Base-by-base conservation (phyloP, 2,113 vertebrate species). In the Rhombomys opimus region DNA sequence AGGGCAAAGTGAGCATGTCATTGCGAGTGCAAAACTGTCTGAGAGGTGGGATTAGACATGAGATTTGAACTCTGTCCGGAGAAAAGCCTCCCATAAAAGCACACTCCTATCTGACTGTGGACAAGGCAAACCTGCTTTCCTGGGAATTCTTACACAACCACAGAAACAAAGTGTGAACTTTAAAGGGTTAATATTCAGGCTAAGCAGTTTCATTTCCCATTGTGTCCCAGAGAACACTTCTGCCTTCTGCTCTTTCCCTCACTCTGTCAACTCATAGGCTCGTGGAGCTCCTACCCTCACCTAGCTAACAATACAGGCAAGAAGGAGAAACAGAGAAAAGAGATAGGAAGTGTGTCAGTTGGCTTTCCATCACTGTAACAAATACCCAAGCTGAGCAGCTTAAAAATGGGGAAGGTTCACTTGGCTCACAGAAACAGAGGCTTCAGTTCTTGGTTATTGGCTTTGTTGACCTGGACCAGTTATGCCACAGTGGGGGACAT, bases 11-110 rank as follows among this genome's bases (percentile, higher is more conserved):
- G 50, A 46, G 35, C 59, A 22, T 18, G 11, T n/a, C 0, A 8
- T 80, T 0, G 32, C 27, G 3, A 38, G 70, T 54, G 27, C 27
- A 52, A 65, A 54, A 41, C 0, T 0, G 5, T 50, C 3, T 30
- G 7, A 77, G 27, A 78, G 59, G 50, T 25, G 50, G 46, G 54
- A 27, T 61, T 13, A 35, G 59, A 65, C 63, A 93, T 75, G 46
- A 92, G 23, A 68, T 63, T 50, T 93, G 70, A 67, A 67, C 59
- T 85, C 38, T 91, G 25, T 76, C 38, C 7, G 81, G 59, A 78
- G 15, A 92, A 95, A 12, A 68, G 15, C 23, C 30, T 93, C 59
- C 67, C 32, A 88, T n/a, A 54, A 41, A 87, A 88, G 27, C n/a
- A 41, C 9, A 65, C 57, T 23, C 68, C 50, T 94, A 25, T 30